Evolutionary conservation across 2,888 invertebrate species (phyloP).

Genomic region (Eristalinus aeneus): DNA sequence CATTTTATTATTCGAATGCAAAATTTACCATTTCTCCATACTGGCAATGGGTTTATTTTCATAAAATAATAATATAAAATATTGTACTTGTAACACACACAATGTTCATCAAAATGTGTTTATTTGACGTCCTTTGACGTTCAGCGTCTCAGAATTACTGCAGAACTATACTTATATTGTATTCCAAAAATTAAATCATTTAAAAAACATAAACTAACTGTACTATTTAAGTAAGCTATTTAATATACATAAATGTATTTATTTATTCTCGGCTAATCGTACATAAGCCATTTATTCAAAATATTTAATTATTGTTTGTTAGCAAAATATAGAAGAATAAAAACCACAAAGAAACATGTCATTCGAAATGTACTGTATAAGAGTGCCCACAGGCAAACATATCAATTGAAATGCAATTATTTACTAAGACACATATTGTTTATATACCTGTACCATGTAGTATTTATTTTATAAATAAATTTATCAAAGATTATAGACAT

Average conservation of each 20-base stretch:
- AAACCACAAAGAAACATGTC: not conserved
- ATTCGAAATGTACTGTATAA: conserved; percentile 11
- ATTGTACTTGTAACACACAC: no score
- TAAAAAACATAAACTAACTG: not conserved
- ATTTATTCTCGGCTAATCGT: conserved; percentile 5
- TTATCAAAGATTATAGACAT: not conserved
- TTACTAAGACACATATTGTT: conserved; percentile 13
- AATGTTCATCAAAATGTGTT: not conserved
- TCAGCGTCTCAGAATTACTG: not conserved
- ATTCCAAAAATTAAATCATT: not conserved
- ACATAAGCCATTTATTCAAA: not conserved
- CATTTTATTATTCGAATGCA: no score
- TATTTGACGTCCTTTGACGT: no score
- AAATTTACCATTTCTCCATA: no score
- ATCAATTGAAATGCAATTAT: not conserved
- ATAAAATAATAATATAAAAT: no score
- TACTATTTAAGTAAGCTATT: not conserved
- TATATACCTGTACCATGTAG: not conserved
- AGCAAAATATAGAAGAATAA: not conserved
- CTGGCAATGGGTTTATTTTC: no score
- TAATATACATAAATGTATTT: not conserved
- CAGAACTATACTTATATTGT: not conserved
- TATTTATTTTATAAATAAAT: conserved; percentile 27
- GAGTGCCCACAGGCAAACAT: conserved; percentile 4
- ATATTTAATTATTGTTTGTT: not conserved